Evolutionary conservation across 2,797 vertebrate genomes (phyloP), one percentile per base, ranked within the genome.

Genomic region (Emydoidea blandingii): DNA sequence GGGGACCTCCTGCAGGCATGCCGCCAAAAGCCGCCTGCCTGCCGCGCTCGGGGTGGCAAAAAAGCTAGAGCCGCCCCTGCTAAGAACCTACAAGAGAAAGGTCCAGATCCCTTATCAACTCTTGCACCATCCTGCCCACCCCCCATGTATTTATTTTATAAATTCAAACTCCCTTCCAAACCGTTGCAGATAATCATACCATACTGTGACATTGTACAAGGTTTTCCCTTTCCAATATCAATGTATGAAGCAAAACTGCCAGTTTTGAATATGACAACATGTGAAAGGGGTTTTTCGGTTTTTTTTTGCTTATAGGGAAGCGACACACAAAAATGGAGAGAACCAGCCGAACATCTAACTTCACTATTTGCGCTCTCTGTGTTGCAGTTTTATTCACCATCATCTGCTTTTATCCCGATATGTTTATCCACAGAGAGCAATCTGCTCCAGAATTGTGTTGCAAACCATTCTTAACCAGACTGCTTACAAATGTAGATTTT

Each of bases 261-360:
- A 44, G 41, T 79, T 72, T 87, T 79, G 14, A n/a, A 76, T 8
- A 9, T 7, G 65, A 16, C 18, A 5, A 6, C 19, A 6, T 16
- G 44, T 34, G 65, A 79, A 83, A 79, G 83, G 6, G 49, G 5
- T 31, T 10, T 91, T 88, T 50, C n/a, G n/a, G n/a, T n/a, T 89
- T 8, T 31, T 10, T 91, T 91, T 57, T 89, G 50, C 44, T 84
- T 18, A 27, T 84, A 19, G 57, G 86, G 8, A 89, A 91, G 68
- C 0, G 0, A n/a, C 65, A 78, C 37, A 27, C 0, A 1, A 79
- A 86, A 0, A 4, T 3, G 8, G 2, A 16, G 0, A 65, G 8
- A 92, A 56, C 34, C 34, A 84, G 41, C 5, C 78, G 81, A 78
- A 83, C 15, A 4, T 4, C 3, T 57, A 19, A n/a, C 81, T 21